phyloP scores from a whole-genome alignment of 2,113 vertebrate genomes.

The Zeus faber region DNA sequence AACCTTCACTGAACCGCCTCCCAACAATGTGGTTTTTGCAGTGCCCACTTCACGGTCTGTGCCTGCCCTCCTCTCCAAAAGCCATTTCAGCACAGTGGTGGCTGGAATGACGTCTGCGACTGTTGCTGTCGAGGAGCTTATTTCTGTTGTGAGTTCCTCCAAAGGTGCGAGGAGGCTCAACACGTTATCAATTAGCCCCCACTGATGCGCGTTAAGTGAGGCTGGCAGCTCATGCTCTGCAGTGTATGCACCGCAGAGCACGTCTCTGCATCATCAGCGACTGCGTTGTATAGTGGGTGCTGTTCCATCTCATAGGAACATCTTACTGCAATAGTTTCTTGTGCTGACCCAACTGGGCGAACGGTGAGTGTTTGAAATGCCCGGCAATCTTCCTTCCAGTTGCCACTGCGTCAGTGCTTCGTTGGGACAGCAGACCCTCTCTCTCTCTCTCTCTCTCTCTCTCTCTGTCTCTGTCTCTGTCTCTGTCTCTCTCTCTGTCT shows the following conservation, averaged over 20 bases:
- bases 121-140: background rate
- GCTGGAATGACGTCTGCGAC: conserved; percentile 11
- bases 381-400: background rate
- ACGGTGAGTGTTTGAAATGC: background rate
- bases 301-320: too few relatives aligned
- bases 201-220: background rate
- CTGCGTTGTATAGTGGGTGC: background rate
- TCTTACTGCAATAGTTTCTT: background rate
- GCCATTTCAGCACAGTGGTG: background rate
- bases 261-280: background rate
- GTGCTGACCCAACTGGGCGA: conserved; percentile 1
- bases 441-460: too few relatives aligned
- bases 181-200: conserved; percentile 3
- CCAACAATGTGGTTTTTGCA: background rate
- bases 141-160: conserved; percentile 14
- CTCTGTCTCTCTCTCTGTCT: too few relatives aligned
- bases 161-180: conserved; percentile 2
- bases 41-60: background rate
- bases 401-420: background rate
- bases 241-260: background rate
- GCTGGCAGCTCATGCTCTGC: background rate
- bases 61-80: background rate
- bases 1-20: conserved; percentile 6
- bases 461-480: too few relatives aligned
- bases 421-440: background rate